Base-by-base conservation (phyloP, 1,140 invertebrate species). In the Pogonus chalceus region DNA sequence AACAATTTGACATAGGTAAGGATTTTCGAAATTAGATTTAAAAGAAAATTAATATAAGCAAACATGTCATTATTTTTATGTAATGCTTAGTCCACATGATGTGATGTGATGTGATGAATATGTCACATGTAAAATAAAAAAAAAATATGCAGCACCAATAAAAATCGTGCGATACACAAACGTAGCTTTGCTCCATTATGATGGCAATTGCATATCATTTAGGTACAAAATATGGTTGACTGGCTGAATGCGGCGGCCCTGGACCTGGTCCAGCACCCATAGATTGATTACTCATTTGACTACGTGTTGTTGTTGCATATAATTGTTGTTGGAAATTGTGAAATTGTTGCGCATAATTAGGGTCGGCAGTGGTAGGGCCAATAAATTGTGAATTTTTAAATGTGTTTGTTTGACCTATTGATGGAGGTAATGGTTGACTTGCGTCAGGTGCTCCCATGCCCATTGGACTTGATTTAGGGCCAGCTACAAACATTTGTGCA, bases 301-400 rank as follows among this genome's bases (percentile, higher is more conserved):
- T 84, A 57, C 88, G 77, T 20, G 87, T 90, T 54, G 88, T 88
- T 9, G 90, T 95, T 21, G 91, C 90, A 74, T 95, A 94, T 52
- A 94, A 73, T 69, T 93, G 90, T 67, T 94, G 92, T 66, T 95
- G 92, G 76, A 95, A 94, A 72, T 93, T 91, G 70, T 93, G 90
- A 75, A 91, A 94, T 77, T 93, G 90, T 68, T 92, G 89, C 62
- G 90, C 90, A 74, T 94, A 94, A 67, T 90, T 92, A 12, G 91
- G 87, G 76, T 94, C 90, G 46, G 84, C 81, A 51, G 89, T 90
- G 14, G 83, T 87, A 1, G 88, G 88, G 12, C 88, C 85, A 43
- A 90, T 83, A 65, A 90, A 92, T 2, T 85, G 73, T 35, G 85
- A 84, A 59, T 82, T 85, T 66, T 90, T 90, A 69, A 88, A 88